phyloP scores from a whole-genome alignment of 2,888 invertebrate genomes.

The Andrena haemorrhoa region DNA sequence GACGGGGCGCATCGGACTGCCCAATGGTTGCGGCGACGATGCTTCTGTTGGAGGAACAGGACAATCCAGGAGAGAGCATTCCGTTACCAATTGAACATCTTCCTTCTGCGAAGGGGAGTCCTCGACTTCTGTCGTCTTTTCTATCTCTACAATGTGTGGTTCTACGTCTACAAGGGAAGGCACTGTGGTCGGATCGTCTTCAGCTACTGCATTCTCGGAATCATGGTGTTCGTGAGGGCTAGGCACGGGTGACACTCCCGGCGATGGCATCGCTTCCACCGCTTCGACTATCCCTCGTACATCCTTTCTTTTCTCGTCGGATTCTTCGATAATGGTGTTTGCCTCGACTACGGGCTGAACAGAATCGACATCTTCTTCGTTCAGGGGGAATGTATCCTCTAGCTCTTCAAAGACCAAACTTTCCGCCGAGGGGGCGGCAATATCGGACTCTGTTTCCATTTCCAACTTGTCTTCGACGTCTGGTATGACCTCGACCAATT shows the following conservation, averaged over 20 bases:
- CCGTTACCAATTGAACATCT: background rate
- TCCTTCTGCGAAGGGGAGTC: constrained; percentile 5
- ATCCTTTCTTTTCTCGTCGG: constrained; percentile 19
- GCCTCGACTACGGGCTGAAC: constrained; percentile 17
- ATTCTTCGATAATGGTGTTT: constrained; percentile 12
- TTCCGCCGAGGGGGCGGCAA: constrained; percentile 43
- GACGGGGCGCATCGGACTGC: background rate
- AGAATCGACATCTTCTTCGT: constrained; percentile 14
- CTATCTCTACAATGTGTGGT: background rate
- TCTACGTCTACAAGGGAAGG: constrained; percentile 18
- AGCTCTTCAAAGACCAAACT: constrained; percentile 33
- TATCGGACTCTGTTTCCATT: constrained; percentile 23
- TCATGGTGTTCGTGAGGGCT: constrained; percentile 37
- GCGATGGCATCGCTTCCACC: constrained; percentile 49
- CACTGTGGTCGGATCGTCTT: constrained; percentile 23
- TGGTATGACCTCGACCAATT: constrained; percentile 23
- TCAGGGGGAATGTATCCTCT: constrained; percentile 13
- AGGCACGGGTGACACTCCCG: constrained; percentile 72
- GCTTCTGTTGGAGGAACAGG: background rate
- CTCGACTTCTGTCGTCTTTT: constrained; percentile 6
- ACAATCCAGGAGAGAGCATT: background rate
- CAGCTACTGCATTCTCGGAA: constrained; percentile 13
- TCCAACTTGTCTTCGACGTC: constrained; percentile 44
- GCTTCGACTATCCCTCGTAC: constrained; percentile 28
- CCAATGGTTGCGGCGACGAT: background rate